Percentiles rank a stretch among this genome's conserved stretches.
Conservation (phyloP, 1,140 invertebrate species). For the Drosophila melanogaster region Release_6_plus_ISO1_MT NT_037436.4:1281001-1281500, state of each 20-base stretch:
- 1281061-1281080: constrained; percentile 48
- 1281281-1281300: constrained; percentile 69
- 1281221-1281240: constrained; percentile 80
- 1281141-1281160: constrained; percentile 9
- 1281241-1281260: constrained; percentile 82
- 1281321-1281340: too few relatives aligned
- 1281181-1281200: constrained; percentile 54
- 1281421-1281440: neutral
- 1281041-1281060: constrained; percentile 17
- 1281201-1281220: constrained; percentile 42
- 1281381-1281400: too few relatives aligned
- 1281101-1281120: constrained; percentile 27
- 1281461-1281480: constrained; percentile 36
- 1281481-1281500: constrained; percentile 23
- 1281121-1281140: constrained; percentile 28
- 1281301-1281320: neutral
- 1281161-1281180: constrained; percentile 46
- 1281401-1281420: neutral
- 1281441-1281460: constrained; percentile 36
- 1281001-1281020: constrained; percentile 68
- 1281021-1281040: constrained; percentile 38
- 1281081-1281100: constrained; percentile 69
- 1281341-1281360: too few relatives aligned
- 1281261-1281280: constrained; percentile 66
- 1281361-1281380: too few relatives aligned